phyloP scores from a whole-genome alignment of 1,140 invertebrate species.

The Lithobius niger region DNA sequence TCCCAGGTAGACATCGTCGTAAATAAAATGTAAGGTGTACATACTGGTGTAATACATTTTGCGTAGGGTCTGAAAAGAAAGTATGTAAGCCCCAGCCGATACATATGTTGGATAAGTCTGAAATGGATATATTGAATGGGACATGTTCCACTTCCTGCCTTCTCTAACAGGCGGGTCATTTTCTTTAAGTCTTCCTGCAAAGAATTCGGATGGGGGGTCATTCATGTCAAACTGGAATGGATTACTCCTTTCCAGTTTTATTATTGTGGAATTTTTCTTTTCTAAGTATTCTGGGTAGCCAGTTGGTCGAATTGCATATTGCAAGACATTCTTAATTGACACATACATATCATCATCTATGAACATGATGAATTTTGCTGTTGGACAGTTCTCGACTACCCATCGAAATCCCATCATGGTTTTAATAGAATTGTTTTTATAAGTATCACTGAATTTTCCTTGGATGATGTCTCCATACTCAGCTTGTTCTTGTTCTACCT shows the following conservation, averaged over 20 bases:
- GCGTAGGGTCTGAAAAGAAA: slow-evolving; percentile 56
- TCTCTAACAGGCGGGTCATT: slow-evolving; percentile 41
- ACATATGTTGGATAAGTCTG: slow-evolving; percentile 77
- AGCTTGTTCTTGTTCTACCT: slow-evolving; percentile 46
- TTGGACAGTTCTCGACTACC: slow-evolving; percentile 54
- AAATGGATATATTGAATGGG: slow-evolving; percentile 72
- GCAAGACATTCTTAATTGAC: slow-evolving; percentile 68
- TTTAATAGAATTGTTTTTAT: slow-evolving; percentile 88
- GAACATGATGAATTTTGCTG: slow-evolving; percentile 71
- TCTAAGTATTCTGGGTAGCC: slow-evolving; percentile 44
- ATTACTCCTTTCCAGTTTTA: slow-evolving; percentile 2
- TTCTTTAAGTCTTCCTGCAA: too few species aligned
- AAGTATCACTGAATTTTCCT: slow-evolving; percentile 62
- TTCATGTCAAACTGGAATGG: too few species aligned
- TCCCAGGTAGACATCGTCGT: slow-evolving; percentile 77
- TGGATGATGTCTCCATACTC: slow-evolving; percentile 66
- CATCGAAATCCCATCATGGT: slow-evolving; percentile 78
- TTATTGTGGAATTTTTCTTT: slow-evolving; percentile 8
- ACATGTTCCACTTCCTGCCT: slow-evolving; percentile 72
- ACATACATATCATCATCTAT: slow-evolving; percentile 88
- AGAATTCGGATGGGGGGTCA: too few species aligned
- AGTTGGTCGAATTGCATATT: slow-evolving; percentile 54
- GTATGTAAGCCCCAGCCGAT: slow-evolving; percentile 68
- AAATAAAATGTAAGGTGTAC: slow-evolving; percentile 65
- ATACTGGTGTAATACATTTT: slow-evolving; percentile 63